A percentile compares a stretch with the other conserved stretches of the same genome.
phyloP scores from a whole-genome alignment of 1,140 invertebrate genomes.

The Telenomus remus region DNA sequence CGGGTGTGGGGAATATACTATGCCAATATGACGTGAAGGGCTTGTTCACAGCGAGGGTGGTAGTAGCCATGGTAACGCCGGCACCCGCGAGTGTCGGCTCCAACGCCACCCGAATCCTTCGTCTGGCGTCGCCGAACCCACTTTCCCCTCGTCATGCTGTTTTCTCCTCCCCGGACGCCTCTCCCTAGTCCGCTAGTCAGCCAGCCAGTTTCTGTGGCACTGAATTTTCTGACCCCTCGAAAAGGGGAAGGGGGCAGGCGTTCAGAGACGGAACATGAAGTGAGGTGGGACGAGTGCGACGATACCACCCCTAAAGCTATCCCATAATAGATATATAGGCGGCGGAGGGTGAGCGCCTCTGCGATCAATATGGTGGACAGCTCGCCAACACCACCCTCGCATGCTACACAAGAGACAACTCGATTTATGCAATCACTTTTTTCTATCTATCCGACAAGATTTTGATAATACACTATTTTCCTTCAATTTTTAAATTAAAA shows the following conservation, averaged over 20 bases:
- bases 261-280: constrained; percentile 48
- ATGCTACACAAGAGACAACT: constrained; percentile 61
- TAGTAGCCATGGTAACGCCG: constrained; percentile 78
- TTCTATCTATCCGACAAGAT: constrained; percentile 19
- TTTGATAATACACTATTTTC: no score
- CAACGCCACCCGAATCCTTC: constrained; percentile 75
- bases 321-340: constrained; percentile 67
- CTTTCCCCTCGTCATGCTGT: constrained; percentile 46
- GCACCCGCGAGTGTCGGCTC: constrained; percentile 80
- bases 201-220: constrained; percentile 50
- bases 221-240: constrained; percentile 60
- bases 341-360: constrained; percentile 63
- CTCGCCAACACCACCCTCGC: constrained; percentile 68
- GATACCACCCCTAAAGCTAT: constrained; percentile 70
- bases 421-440: constrained; percentile 68
- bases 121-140: constrained; percentile 69
- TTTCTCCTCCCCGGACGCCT: constrained; percentile 16
- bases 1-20: constrained; percentile 74
- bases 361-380: constrained; percentile 76
- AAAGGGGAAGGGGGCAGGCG: constrained; percentile 46
- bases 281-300: constrained; percentile 57
- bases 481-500: no score
- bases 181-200: constrained; percentile 40
- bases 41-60: constrained; percentile 76
- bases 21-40: constrained; percentile 76